A percentile compares a stretch with the other conserved stretches of the same genome.
These are phyloP conservation scores for Gambelia wislizenii DNA, from an alignment of 2,797 vertebrate species.

Conservation along the genomic window DNA sequence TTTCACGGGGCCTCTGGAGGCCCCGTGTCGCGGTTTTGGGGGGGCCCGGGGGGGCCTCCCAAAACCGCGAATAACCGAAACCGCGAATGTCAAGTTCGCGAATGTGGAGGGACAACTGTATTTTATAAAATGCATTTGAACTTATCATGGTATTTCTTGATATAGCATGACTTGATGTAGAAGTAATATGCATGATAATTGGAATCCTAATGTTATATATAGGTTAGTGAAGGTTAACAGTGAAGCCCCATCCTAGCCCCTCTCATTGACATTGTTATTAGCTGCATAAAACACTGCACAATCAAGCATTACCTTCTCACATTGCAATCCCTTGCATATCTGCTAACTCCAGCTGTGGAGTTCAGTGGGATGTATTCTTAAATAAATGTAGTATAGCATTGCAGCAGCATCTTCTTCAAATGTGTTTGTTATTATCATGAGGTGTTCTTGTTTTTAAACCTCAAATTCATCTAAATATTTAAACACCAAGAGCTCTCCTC, in stretches of 20 bases:
- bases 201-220: background rate
- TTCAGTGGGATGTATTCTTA: background rate
- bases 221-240: background rate
- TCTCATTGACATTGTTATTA: background rate
- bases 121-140: background rate
- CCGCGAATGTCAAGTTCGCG: no score
- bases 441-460: no score
- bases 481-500: background rate
- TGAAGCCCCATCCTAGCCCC: background rate
- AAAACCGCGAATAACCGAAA: no score
- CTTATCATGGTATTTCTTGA: background rate
- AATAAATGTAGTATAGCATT: background rate
- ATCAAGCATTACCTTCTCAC: background rate
- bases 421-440: background rate
- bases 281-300: background rate
- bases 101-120: no score
- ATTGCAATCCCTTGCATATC: background rate
- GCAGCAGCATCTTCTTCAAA: no score
- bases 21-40: no score
- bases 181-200: background rate
- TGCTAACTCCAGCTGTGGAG: background rate
- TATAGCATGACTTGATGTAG: background rate
- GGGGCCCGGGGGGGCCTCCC: no score
- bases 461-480: background rate
- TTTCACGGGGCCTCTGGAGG: no score